Evolutionary conservation across 2,797 vertebrate species (phyloP).

Genomic region (Coilia nasus): DNA sequence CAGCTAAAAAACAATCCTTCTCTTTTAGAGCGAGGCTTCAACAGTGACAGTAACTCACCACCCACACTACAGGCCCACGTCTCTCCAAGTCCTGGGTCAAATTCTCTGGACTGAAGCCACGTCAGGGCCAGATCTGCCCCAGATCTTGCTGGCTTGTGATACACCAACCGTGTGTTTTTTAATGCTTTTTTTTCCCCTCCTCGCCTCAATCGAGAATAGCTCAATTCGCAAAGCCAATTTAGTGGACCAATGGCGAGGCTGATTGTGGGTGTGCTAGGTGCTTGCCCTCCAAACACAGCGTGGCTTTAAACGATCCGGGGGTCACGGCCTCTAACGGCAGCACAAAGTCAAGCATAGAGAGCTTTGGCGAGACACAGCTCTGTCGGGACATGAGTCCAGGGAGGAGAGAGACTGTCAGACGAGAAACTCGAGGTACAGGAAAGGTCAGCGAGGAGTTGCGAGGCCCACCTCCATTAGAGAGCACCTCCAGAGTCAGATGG

Average conservation of each 20-base stretch:
- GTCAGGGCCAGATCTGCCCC: background rate
- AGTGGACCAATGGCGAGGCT: conserved; percentile 39
- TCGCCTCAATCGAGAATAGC: background rate
- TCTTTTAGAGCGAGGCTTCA: conserved; percentile 14
- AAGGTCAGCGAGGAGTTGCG: conserved; percentile 44
- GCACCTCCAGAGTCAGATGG: background rate
- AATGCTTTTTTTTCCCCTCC: conserved; percentile 30
- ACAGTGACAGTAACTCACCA: background rate
- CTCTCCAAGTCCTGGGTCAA: conserved; percentile 14
- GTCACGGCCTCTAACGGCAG: conserved; percentile 60
- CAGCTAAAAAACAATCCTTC: background rate
- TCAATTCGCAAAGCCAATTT: conserved; percentile 51
- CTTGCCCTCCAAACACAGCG: conserved; percentile 22
- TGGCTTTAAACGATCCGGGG: conserved; percentile 61
- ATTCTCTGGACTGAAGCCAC: background rate
- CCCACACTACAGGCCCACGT: conserved; percentile 1
- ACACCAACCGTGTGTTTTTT: conserved; percentile 1
- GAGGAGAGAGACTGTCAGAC: conserved; percentile 20
- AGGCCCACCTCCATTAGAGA: conserved; percentile 49
- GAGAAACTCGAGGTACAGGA: conserved; percentile 30
- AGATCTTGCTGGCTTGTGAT: background rate
- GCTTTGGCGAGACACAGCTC: conserved; percentile 45
- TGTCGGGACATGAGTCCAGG: conserved; percentile 39
- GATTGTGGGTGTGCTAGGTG: conserved; percentile 43
- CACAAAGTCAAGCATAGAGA: conserved; percentile 66